Conservation (phyloP, 2,113 vertebrate species). For the Tetrax tetrax region DNA sequence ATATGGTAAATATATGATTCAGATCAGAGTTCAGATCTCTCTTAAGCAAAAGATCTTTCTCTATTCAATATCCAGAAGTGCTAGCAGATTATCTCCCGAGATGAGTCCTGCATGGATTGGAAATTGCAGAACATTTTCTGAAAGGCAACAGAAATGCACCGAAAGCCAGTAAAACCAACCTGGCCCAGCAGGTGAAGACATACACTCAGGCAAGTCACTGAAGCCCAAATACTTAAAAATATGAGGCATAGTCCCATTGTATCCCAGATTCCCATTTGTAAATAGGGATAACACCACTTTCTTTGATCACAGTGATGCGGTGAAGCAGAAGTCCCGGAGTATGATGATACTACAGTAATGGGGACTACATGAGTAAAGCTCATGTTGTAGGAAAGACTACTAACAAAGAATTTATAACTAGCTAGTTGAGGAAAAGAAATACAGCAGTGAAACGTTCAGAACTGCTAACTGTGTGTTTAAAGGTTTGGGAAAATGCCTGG, state of each 20-base stretch:
- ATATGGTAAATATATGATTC: neutral
- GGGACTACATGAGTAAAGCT: neutral
- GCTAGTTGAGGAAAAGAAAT: neutral
- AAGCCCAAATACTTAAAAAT: neutral
- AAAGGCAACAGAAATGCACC: neutral
- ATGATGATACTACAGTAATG: neutral
- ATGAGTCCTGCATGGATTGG: neutral
- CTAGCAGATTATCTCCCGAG: neutral
- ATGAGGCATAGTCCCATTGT: neutral
- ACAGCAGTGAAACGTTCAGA: neutral
- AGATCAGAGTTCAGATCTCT: neutral
- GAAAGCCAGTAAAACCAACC: neutral
- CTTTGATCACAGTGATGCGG: neutral
- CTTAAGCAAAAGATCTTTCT: neutral
- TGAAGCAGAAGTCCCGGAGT: neutral
- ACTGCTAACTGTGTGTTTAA: slow-evolving; percentile 26
- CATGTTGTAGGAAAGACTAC: neutral
- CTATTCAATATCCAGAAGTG: neutral
- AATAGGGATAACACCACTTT: neutral
- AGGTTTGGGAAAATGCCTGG: slow-evolving; percentile 49
- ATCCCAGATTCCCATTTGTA: neutral
- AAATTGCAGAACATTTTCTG: neutral
- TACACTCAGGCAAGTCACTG: fast-evolving
- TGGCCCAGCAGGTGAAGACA: neutral
- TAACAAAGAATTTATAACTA: neutral